Evolutionary conservation across 2,888 invertebrate species (phyloP).

Genomic region (Tenthredo amoena): DNA sequence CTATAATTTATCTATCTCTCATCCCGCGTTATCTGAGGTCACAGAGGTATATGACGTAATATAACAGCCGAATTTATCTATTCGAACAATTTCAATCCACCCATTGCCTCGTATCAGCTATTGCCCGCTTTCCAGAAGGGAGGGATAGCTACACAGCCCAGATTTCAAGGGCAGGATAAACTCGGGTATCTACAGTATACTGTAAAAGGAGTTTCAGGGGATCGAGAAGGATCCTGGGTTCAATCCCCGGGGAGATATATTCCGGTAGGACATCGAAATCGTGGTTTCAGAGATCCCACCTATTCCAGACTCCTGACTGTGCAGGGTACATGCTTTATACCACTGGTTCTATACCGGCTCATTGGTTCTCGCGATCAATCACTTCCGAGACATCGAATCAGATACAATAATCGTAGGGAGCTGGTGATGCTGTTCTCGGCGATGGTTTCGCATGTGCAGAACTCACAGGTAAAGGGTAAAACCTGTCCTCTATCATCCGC

Average conservation of each 20-base stretch:
- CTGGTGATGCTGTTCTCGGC: background rate
- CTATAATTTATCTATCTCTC: background rate
- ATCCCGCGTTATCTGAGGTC: background rate
- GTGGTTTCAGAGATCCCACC: conserved; percentile 15
- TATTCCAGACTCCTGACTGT: background rate
- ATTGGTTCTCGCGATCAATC: conserved; percentile 35
- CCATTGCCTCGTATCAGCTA: conserved; percentile 6
- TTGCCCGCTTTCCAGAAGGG: background rate
- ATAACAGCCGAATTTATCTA: background rate
- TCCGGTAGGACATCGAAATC: conserved; percentile 29
- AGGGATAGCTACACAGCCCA: background rate
- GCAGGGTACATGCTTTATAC: background rate
- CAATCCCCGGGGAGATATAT: conserved; percentile 34
- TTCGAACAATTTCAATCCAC: conserved; percentile 16
- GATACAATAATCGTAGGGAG: conserved; percentile 12
- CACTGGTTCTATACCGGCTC: background rate
- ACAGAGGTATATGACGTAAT: background rate
- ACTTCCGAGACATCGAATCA: conserved; percentile 43
- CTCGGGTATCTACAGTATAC: background rate
- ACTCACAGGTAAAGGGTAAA: background rate
- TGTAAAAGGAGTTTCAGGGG: conserved; percentile 18
- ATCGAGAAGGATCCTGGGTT: conserved; percentile 17
- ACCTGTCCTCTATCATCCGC: background rate
- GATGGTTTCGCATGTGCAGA: background rate
- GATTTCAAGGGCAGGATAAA: conserved; percentile 30